Evolutionary conservation across 2,888 invertebrate genomes (phyloP).

Genomic region (Polietes domitor): DNA sequence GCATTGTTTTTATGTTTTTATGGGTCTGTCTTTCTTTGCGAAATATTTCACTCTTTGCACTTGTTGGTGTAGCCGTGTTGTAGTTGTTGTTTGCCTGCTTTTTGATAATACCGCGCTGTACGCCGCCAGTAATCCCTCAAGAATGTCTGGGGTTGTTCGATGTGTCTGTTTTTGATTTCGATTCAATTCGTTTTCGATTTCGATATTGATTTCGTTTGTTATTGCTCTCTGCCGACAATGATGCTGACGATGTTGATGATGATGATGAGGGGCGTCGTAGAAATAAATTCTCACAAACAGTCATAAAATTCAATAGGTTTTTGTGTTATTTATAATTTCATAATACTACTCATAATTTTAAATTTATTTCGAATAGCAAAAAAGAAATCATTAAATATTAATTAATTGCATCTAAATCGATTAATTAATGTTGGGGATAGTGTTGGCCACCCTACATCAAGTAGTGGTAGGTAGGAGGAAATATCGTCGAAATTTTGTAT

Average conservation of each 20-base stretch:
- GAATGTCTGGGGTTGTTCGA: constrained; percentile 2
- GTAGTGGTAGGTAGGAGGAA: neutral
- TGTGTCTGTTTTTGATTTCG: neutral
- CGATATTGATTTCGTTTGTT: neutral
- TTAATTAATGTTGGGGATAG: neutral
- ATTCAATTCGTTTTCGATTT: neutral
- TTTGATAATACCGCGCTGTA: neutral
- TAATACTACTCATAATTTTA: neutral
- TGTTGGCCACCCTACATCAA: neutral
- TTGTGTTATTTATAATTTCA: neutral
- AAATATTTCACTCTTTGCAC: constrained; percentile 4
- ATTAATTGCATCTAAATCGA: neutral
- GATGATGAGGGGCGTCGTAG: neutral
- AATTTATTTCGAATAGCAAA: neutral
- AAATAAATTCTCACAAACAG: neutral
- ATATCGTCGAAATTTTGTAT: too few species aligned
- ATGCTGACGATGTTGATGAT: too few species aligned
- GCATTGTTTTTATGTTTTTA: constrained; percentile 38
- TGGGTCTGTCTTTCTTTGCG: neutral
- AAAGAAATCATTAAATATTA: neutral
- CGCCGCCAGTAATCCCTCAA: neutral
- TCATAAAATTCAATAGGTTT: neutral
- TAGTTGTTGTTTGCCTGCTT: neutral
- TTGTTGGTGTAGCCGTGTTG: neutral
- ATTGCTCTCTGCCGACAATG: neutral